Base-by-base conservation (phyloP, 2,888 invertebrate species). In the Synergus umbraculus region DNA sequence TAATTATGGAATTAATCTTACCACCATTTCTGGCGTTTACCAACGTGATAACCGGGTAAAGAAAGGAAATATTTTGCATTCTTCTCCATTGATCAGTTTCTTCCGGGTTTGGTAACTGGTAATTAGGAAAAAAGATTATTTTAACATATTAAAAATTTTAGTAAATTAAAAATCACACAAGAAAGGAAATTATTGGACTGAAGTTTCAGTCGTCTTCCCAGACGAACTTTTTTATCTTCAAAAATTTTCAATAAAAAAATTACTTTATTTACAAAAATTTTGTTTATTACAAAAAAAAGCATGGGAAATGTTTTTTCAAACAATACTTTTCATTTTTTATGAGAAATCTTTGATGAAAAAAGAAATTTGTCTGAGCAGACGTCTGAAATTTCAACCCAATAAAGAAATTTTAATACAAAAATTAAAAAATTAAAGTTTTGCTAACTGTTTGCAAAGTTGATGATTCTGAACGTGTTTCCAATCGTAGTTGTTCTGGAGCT, bases 401-500 rank as follows among this genome's bases (percentile, higher is more conserved):
- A 18, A 63, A 64, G 15, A 41, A 41, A 7, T 5, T 37, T 37
- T 37, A 37, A 37, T 37, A 5, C 5, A 15, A 65, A 41, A 5
- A 2, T 7, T 41, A 15, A 65, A 41, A 13, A 2, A 15, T 41
- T n/a, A 22, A 22, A 46, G 67, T 2, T 44, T 69, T 49, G n/a
- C 54, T 73, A 43, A 79, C 73, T n/a, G 79, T 66, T 78, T 78
- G 80, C 4, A 77, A 58, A 66, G 79, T 77, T 46, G 43, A 73
- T 29, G 60, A 49, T 29, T 43, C 69, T 78, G 78, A 78, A 78
- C 82, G 76, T 80, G 81, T 81, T 69, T 88, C 84, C 37, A 80
- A 58, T 44, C 80, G 80, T 63, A 89, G 83, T 76, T 87, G 85
- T 29, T 85, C 82, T 0, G 90, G 87, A 10, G 90, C 89, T 81